Percentiles rank a stretch among this genome's conserved stretches.
These are phyloP conservation scores for Globodera rostochiensis DNA, from an alignment of 1,140 invertebrate genomes.

Conservation along the genomic window DNA sequence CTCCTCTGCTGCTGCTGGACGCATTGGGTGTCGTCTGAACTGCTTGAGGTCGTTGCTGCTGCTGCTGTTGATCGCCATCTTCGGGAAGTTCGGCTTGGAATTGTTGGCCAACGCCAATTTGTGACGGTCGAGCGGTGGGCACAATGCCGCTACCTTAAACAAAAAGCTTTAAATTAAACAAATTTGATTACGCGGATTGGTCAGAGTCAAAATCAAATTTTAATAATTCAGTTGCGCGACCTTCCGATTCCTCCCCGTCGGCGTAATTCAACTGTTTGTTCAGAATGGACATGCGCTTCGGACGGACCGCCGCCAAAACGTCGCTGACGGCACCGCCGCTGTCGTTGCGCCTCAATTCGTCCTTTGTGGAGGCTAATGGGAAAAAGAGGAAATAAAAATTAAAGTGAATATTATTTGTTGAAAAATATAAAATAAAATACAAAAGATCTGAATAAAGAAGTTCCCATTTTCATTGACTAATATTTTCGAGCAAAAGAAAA, in stretches of 20 bases:
- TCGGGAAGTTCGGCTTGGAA: neutral
- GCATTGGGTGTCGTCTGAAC: neutral
- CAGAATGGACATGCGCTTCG: neutral
- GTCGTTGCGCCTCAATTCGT: neutral
- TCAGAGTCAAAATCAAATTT: neutral
- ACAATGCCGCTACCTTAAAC: neutral
- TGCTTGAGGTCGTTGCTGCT: neutral
- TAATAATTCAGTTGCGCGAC: too few relatives aligned
- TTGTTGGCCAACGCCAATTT: neutral
- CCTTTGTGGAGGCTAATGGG: neutral
- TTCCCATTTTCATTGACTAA: neutral
- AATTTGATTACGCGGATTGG: neutral
- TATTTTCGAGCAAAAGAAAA: too few relatives aligned
- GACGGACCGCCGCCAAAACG: neutral
- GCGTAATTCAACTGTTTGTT: neutral
- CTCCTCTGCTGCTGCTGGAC: neutral
- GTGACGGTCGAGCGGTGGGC: neutral
- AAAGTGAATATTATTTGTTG: neutral
- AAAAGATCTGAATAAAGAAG: neutral
- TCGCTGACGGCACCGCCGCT: neutral
- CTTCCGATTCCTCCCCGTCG: neutral
- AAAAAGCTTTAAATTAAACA: neutral
- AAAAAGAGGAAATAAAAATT: neutral
- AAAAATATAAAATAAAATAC: neutral
- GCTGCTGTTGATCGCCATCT: neutral